Percentiles rank a stretch among this genome's conserved stretches.
Conservation (phyloP, 2,797 vertebrate species). For the Phyllotis vaccarum region DNA sequence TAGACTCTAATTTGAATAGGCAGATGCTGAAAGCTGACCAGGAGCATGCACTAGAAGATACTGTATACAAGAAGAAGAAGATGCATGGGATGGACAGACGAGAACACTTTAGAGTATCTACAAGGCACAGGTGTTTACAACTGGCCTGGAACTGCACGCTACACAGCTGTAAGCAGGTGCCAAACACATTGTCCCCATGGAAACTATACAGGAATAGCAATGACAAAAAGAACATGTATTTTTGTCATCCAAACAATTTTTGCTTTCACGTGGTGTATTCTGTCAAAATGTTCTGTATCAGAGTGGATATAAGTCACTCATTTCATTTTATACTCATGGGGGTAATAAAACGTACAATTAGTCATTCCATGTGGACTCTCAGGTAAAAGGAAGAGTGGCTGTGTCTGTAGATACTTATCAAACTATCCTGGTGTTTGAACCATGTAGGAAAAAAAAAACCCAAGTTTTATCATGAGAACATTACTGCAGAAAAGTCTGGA, state of each 20-base stretch:
- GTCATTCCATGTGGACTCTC: neutral
- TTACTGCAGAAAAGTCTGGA: neutral
- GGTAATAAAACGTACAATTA: neutral
- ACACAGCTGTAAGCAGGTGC: neutral
- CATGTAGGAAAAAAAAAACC: neutral
- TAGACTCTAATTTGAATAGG: neutral
- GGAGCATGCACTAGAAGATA: neutral
- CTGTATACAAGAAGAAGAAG: neutral
- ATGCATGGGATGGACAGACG: neutral
- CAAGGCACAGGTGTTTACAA: neutral
- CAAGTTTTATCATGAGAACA: neutral
- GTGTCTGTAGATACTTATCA: too few relatives aligned
- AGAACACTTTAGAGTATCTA: neutral
- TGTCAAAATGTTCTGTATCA: neutral
- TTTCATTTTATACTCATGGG: neutral
- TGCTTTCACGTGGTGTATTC: neutral
- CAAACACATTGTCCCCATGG: too few relatives aligned
- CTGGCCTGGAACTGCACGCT: too few relatives aligned
- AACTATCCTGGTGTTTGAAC: neutral
- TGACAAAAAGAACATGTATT: neutral
- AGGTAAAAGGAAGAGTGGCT: neutral
- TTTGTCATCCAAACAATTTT: neutral
- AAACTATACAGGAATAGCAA: neutral
- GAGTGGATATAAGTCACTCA: fast-evolving
- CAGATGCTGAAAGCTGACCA: neutral